These are phyloP conservation scores for Engystomops pustulosus DNA, from an alignment of 2,113 vertebrate genomes.

Conservation along the genomic window DNA sequence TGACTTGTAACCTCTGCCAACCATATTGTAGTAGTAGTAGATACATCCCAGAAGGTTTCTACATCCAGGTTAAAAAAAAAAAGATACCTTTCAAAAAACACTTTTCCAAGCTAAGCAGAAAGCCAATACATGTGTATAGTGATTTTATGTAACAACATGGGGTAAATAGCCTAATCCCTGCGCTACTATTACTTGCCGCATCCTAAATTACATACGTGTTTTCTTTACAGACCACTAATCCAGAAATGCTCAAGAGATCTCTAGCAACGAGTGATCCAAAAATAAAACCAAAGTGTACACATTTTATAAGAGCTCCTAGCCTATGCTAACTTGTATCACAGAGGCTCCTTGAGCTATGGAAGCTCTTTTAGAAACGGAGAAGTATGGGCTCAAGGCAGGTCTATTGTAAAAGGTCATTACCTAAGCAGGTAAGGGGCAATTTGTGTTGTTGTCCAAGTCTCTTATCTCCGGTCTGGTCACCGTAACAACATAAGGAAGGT, in stretches of 20 bases:
- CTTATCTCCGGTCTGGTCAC: constrained; percentile 46
- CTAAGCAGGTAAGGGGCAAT: background rate
- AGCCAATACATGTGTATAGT: background rate
- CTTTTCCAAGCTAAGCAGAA: background rate
- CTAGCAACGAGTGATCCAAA: background rate
- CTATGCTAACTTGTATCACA: background rate
- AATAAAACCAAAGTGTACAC: too few relatives aligned
- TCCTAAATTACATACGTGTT: background rate
- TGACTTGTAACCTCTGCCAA: background rate
- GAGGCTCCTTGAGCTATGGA: background rate
- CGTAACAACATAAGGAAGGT: constrained; percentile 52
- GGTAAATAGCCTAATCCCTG: background rate
- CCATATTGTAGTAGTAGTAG: background rate
- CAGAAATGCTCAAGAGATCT: background rate
- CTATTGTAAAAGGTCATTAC: background rate
- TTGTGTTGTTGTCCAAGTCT: constrained; percentile 31
- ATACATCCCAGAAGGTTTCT: background rate
- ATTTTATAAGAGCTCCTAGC: background rate
- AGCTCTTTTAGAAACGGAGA: background rate
- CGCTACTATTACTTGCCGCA: background rate
- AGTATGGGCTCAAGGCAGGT: background rate
- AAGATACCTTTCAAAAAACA: background rate
- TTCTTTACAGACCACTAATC: constrained; percentile 5
- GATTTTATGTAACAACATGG: background rate
- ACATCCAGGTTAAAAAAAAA: background rate